Base-by-base conservation (phyloP, 2,113 vertebrate genomes). In the Corythornis cristatus region DNA sequence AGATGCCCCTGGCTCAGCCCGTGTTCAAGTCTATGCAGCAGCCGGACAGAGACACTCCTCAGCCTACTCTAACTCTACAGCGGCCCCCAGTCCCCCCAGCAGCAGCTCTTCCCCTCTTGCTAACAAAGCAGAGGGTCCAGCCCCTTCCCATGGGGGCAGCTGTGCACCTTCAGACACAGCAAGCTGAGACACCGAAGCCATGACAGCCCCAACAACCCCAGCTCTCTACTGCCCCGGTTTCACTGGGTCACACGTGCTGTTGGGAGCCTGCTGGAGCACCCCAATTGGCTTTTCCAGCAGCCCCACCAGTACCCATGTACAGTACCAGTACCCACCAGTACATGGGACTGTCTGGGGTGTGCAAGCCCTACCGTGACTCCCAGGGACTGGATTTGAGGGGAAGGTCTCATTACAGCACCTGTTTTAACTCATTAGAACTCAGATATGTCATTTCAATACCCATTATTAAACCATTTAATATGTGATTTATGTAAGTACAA, bases 221-320 rank as follows among this genome's bases (percentile, higher is more conserved):
- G 8, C 12, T 42, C 28, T 12, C 5, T 8, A 3, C 2, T 3
- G 40, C 15, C 9, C 6, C 7, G 2, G 13, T 18, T 31, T 14
- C 9, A 3, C 8, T 2, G 16, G 5, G 23, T 20, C 56, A 12
- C 6, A 15, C 2, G 0, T 51, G 46, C 35, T 42, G n/a, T 3
- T 0, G 0, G 29, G 18, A 45, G 22, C 10, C 0, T 9, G 9
- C 2, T 3, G 5, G n/a, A 62, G 64, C 8, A 4, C 18, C 25
- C 0, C 8, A 21, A 5, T 58, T 26, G 54, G 21, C n/a, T 40
- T 40, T 23, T 23, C 65, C 68, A 31, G 28, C 8, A 45, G 40
- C 21, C 4, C 43, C 60, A 20, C 5, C 26, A 5, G 51, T 22
- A 8, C 23, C 33, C 5, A 35, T 35, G 35, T 35, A 35, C 35